Evolutionary conservation across 1,140 invertebrate genomes (phyloP), one percentile per base, ranked within the genome.

Genomic region (Lucilia sericata): DNA sequence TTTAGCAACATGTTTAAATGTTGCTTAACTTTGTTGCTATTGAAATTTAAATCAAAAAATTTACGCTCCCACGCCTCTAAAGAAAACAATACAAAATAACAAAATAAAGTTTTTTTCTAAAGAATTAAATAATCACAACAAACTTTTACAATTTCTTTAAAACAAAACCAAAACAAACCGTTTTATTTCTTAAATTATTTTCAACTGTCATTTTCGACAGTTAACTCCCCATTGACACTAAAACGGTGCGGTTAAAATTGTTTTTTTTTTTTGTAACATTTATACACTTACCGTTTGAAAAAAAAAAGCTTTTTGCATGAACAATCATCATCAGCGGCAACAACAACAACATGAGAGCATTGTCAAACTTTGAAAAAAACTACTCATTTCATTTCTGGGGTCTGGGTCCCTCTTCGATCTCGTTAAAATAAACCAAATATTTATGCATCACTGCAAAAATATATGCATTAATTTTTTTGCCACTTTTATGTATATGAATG

Each of bases 191-290:
- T 21, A 70, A 19, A 25, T 70, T 70, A 21, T 70, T 70, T 70
- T 70, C 21, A 25, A 88, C 87, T 89, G 88, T 89, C 88, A 89
- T 82, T 87, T 88, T 88, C 89, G 88, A 89, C 88, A 89, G 88
- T 88, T 88, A 86, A 88, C 87, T 88, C 86, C 87, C 88, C 84
- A 70, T 70, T 70, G 65, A 70, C 65, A 70, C 65, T 70, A 70
- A 60, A 70, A 70, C 21, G 65, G 19, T 70, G 65, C 65, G 65
- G 5, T 70, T 70, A 25, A 70, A 70, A 70, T 70, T 70, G 65
- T 70, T 70, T 70, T 17, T 60, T 30, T 60, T 60, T 70, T 25
- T 70, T 0, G 51, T 55, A 55, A 55, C 51, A 55, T 55, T 55
- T 55, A 55, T 70, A 25, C n/a, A 70, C n/a, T 70, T 21, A 70